Percentiles rank a stretch among this genome's conserved stretches.
phyloP scores from a whole-genome alignment of 2,113 vertebrate genomes.

The human region DNA sequence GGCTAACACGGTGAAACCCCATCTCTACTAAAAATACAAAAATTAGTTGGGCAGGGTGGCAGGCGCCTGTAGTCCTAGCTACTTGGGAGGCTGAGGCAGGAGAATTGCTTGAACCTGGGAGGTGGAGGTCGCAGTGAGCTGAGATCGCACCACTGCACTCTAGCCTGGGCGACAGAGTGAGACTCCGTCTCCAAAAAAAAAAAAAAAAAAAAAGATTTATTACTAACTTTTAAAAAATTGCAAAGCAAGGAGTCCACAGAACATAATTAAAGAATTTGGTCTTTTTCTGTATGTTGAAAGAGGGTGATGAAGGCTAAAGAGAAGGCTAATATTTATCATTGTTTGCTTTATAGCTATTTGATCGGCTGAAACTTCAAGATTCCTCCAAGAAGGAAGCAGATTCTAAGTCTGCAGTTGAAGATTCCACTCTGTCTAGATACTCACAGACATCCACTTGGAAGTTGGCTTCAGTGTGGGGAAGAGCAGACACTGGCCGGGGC shows the following conservation, averaged over 20 bases:
- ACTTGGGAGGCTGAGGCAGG: not conserved
- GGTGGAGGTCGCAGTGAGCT: not conserved
- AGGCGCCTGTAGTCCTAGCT: not conserved
- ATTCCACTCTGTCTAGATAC: slow-evolving; percentile 80
- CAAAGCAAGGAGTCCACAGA: not conserved
- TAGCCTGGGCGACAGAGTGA: not conserved
- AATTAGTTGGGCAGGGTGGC: not conserved
- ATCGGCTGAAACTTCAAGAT: slow-evolving; percentile 93
- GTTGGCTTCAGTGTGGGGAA: slow-evolving; percentile 77
- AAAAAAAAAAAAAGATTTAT: not conserved
- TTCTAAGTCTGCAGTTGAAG: slow-evolving; percentile 78
- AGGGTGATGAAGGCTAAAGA: not conserved
- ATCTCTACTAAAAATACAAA: not conserved
- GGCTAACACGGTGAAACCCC: not conserved
- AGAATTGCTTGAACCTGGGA: not conserved
- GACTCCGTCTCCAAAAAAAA: not conserved
- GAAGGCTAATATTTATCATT: slow-evolving; percentile 31
- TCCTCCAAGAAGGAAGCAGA: slow-evolving; percentile 81
- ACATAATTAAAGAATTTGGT: not conserved
- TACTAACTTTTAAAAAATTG: not conserved
- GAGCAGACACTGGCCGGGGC: slow-evolving; percentile 72
- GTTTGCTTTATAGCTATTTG: slow-evolving; percentile 90
- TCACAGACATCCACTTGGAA: slow-evolving; percentile 78
- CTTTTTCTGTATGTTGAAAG: not conserved
- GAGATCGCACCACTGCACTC: not conserved